phyloP scores from a whole-genome alignment of 2,888 invertebrate species.

The Drosophila buzzatii region DNA sequence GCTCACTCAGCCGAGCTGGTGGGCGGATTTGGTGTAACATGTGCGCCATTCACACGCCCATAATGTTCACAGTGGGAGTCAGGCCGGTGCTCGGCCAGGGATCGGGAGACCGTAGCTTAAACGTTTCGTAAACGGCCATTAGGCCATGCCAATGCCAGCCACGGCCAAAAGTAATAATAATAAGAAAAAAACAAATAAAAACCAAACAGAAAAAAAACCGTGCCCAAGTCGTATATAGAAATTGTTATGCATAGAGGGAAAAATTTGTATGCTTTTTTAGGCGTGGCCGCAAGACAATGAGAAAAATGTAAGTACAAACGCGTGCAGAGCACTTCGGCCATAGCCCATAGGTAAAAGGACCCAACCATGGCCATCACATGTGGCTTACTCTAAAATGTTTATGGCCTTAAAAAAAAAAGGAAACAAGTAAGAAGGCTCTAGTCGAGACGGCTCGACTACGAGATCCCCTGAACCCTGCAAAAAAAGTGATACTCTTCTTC shows the following conservation, averaged over 20 bases:
- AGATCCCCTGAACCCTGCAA: no score
- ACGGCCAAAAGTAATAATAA: conserved; percentile 51
- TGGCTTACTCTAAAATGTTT: conserved; percentile 21
- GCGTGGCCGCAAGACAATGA: conserved; percentile 64
- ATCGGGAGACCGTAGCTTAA: conserved; percentile 57
- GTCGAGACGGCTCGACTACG: no score
- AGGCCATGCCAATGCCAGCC: conserved; percentile 56
- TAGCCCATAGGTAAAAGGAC: conserved; percentile 1
- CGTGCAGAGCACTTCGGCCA: conserved; percentile 5
- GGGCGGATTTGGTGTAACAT: conserved; percentile 51
- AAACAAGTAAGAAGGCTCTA: not conserved
- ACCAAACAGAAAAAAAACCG: not conserved
- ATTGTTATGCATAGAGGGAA: conserved; percentile 42
- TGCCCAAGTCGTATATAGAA: conserved; percentile 20
- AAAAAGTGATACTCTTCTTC: no score
- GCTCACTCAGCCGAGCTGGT: conserved; percentile 13
- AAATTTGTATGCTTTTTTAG: conserved; percentile 33
- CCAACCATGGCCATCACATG: conserved; percentile 1
- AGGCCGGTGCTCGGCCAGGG: conserved; percentile 19
- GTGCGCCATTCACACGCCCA: conserved; percentile 74
- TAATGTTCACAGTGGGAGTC: conserved; percentile 51
- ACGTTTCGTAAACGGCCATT: conserved; percentile 77
- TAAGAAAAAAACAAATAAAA: conserved; percentile 28
- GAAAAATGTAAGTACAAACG: conserved; percentile 42
- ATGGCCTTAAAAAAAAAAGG: not conserved